Evolutionary conservation across 2,113 vertebrate species (phyloP), one percentile per base, ranked within the genome.

Genomic region (Xiphorhynchus elegans): DNA sequence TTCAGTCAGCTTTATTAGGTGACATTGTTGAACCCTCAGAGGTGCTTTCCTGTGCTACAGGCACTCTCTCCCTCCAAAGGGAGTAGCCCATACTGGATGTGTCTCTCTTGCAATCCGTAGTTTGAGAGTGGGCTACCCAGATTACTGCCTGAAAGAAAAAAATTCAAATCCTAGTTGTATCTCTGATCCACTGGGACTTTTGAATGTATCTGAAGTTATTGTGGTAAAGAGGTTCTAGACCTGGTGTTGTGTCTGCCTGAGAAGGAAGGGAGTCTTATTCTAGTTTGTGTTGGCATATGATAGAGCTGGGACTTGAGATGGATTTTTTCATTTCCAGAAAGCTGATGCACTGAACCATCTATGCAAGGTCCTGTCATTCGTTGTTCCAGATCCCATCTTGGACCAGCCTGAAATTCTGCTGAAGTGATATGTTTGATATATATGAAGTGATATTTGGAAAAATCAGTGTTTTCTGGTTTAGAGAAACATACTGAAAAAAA

Each of bases 21-120:
- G 25, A 2, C 33, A n/a, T 28, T 55, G 17, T 17, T 78, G 55
- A 74, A 78, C 6, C 6, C 13, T 29, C 17, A 64, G 52, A 52
- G 0, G 7, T 64, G 2, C 6, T 11, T 2, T 12, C 7, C 11
- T 78, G 9, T 23, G 14, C 12, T 75, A 44, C 7, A 67, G 26
- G 13, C 1, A 0, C 9, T 85, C 16, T 73, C 4, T 3, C 5
- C 4, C 20, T 52, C 2, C 10, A 6, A 29, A 7, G 9, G 12
- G 40, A 33, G 10, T 4, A 24, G 13, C 33, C 75, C 20, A 73
- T 37, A 37, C 37, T 18, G 15, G 18, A 17, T 29, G 8, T 7
- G 4, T 16, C 3, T 5, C 2, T 56, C 46, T 66, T 49, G 7
- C 6, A 69, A 14, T 4, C 12, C 20, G 5, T 7, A 53, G 3